Evolutionary conservation across 2,113 vertebrate species (phyloP).

Genomic region (Chaetura pelagica): DNA sequence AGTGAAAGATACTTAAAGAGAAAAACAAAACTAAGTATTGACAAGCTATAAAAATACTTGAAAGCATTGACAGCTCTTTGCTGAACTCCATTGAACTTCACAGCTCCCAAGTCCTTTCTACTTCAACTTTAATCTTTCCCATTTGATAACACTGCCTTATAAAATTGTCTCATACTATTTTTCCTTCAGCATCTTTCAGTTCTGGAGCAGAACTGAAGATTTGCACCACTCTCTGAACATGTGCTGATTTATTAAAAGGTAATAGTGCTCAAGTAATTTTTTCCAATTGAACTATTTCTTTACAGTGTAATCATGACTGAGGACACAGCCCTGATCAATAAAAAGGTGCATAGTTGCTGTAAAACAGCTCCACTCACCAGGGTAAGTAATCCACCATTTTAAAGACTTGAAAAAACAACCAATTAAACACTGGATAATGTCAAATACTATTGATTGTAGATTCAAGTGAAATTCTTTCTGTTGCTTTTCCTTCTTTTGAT

Average conservation of each 20-base stretch:
- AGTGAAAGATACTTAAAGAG: neutral
- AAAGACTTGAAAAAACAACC: slow-evolving; percentile 73
- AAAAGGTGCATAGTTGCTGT: slow-evolving; percentile 39
- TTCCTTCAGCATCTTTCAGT: neutral
- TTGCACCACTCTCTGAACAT: neutral
- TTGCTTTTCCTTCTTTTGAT: slow-evolving; percentile 45
- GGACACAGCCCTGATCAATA: slow-evolving; percentile 70
- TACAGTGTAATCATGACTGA: slow-evolving; percentile 64
- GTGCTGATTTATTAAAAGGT: slow-evolving; percentile 1
- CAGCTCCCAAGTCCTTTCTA: neutral
- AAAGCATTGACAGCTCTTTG: neutral
- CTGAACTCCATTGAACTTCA: neutral
- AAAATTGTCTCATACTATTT: neutral
- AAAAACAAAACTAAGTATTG: neutral
- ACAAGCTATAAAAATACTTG: too few species aligned
- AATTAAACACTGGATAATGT: slow-evolving; percentile 76
- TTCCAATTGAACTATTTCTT: slow-evolving; percentile 59
- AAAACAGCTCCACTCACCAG: slow-evolving; percentile 60
- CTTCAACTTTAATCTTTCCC: neutral
- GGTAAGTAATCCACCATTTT: slow-evolving; percentile 69
- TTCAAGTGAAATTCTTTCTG: slow-evolving; percentile 66
- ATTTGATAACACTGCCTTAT: neutral
- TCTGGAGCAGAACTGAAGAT: slow-evolving; percentile 30
- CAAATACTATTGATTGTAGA: slow-evolving; percentile 76
- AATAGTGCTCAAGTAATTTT: slow-evolving; percentile 53